These are phyloP conservation scores for Brachypterus glaber DNA, from an alignment of 2,888 invertebrate species.

Conservation along the genomic window DNA sequence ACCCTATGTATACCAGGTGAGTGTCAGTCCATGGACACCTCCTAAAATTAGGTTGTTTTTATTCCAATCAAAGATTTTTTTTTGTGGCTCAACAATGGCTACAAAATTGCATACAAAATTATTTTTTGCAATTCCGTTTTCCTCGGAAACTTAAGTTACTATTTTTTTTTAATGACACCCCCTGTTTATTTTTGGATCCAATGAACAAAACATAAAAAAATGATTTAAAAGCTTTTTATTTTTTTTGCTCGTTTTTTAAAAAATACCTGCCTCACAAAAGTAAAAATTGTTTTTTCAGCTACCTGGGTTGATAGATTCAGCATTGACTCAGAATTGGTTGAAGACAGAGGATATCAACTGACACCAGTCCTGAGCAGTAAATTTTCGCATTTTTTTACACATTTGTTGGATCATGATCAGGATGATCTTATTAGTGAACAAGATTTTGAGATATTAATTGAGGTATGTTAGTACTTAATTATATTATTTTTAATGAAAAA, in stretches of 20 bases:
- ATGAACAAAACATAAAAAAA: slow-evolving; percentile 2
- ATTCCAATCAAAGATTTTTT: too few relatives aligned
- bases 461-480: slow-evolving; percentile 40
- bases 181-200: too few relatives aligned
- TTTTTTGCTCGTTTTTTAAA: too few relatives aligned
- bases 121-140: too few relatives aligned
- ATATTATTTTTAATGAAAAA: neutral
- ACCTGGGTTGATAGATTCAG: slow-evolving; percentile 68
- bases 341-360: slow-evolving; percentile 48
- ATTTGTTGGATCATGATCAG: slow-evolving; percentile 60
- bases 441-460: slow-evolving; percentile 60
- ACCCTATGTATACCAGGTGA: too few relatives aligned
- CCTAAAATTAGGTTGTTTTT: too few relatives aligned
- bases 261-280: too few relatives aligned
- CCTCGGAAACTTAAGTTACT: too few relatives aligned
- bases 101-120: too few relatives aligned
- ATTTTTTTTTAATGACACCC: too few relatives aligned
- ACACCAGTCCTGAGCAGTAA: slow-evolving; percentile 59
- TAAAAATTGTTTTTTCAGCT: slow-evolving; percentile 43
- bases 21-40: too few relatives aligned
- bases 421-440: slow-evolving; percentile 62
- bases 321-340: slow-evolving; percentile 48
- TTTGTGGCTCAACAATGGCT: too few relatives aligned
- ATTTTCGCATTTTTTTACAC: slow-evolving; percentile 60
- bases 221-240: slow-evolving; percentile 3